A percentile compares a stretch with the other conserved stretches of the same genome.
phyloP scores from a whole-genome alignment of 2,888 invertebrate genomes.

The Rosalia funebris region DNA sequence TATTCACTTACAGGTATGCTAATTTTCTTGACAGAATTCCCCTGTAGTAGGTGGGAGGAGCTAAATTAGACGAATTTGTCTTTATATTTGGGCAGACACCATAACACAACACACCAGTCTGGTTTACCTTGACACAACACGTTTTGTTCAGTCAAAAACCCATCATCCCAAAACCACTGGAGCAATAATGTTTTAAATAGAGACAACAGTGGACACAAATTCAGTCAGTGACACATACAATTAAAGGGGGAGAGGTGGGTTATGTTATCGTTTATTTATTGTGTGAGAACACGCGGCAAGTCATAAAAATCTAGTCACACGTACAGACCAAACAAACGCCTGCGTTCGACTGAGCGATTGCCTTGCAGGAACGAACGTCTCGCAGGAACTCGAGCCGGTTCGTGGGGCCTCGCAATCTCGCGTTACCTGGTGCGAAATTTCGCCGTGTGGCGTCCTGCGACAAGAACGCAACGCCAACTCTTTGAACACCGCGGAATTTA shows the following conservation, averaged over 20 bases:
- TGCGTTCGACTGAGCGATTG: conserved; percentile 24
- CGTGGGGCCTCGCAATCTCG: conserved; percentile 31
- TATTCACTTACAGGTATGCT: conserved; percentile 16
- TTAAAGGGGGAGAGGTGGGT: not conserved
- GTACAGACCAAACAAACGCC: conserved; percentile 30
- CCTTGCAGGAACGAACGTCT: conserved; percentile 11
- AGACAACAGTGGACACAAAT: not conserved
- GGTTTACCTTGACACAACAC: conserved; percentile 32
- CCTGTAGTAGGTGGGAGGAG: conserved; percentile 15
- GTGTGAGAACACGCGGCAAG: conserved; percentile 11
- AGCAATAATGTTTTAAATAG: no score
- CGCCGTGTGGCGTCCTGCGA: conserved; percentile 46
- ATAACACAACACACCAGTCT: conserved; percentile 27
- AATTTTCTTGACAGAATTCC: conserved; percentile 11
- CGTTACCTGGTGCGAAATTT: conserved; percentile 53
- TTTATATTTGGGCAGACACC: conserved; percentile 29
- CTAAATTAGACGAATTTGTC: conserved; percentile 17
- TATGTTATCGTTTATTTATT: conserved; percentile 10
- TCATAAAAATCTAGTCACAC: conserved; percentile 24
- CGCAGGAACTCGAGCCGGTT: conserved; percentile 33
- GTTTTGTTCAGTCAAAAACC: not conserved
- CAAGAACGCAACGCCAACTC: conserved; percentile 54
- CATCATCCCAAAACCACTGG: no score
- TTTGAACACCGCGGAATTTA: conserved; percentile 57
- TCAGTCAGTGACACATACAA: conserved; percentile 5